Evolutionary conservation across 2,113 vertebrate genomes (phyloP).

Genomic region (Thomomys bottae): DNA sequence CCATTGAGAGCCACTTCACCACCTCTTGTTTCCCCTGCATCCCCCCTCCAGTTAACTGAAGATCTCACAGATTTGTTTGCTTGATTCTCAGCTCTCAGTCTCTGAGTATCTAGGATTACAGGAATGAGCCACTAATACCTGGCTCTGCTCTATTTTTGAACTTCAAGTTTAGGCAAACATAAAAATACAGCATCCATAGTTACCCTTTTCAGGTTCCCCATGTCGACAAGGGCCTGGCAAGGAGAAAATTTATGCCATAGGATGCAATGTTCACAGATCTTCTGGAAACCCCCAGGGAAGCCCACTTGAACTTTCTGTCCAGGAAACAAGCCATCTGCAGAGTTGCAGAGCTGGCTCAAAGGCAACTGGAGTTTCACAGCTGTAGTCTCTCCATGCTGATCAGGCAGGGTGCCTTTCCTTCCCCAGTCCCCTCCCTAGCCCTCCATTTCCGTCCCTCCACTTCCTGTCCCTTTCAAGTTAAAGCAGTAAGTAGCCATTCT

Average conservation of each 20-base stretch:
- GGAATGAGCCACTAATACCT: too few relatives aligned
- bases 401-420: neutral
- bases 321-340: conserved; percentile 27
- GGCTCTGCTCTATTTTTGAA: conserved; percentile 43
- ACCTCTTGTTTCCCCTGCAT: too few relatives aligned
- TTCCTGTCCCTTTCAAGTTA: neutral
- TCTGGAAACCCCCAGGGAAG: conserved; percentile 1
- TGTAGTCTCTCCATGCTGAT: neutral
- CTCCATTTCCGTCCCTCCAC: too few relatives aligned
- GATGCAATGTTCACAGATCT: conserved; percentile 19
- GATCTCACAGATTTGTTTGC: too few relatives aligned
- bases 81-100: too few relatives aligned
- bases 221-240: conserved; percentile 27
- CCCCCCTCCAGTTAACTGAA: too few relatives aligned
- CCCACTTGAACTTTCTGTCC: conserved; percentile 21
- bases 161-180: conserved; percentile 61
- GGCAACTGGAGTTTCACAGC: neutral
- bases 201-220: conserved; percentile 51
- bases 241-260: conserved; percentile 6
- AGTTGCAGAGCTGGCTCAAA: neutral
- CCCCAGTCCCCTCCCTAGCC: too few relatives aligned
- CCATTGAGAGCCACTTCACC: too few relatives aligned
- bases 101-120: too few relatives aligned
- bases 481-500: neutral
- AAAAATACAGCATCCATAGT: conserved; percentile 12